Evolutionary conservation across 2,113 vertebrate species (phyloP).

Genomic region (Archocentrus centrarchus): DNA sequence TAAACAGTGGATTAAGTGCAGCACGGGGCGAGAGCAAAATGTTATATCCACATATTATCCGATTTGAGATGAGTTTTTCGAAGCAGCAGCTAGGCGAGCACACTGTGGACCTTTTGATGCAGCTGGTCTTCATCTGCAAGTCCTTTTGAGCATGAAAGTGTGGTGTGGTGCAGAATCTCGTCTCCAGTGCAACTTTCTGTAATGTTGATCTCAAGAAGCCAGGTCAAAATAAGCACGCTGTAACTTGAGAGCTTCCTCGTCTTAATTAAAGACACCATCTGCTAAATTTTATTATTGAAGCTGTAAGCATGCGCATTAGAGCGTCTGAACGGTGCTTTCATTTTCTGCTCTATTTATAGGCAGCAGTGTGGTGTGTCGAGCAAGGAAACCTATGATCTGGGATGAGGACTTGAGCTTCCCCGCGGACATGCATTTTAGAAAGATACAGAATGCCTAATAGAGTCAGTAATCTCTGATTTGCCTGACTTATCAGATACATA

Average conservation of each 20-base stretch:
- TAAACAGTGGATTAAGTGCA: conserved; percentile 71
- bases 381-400: not conserved
- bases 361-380: conserved; percentile 10
- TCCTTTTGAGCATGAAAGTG: conserved; percentile 70
- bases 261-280: conserved; percentile 69
- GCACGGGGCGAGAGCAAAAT: conserved; percentile 54
- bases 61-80: conserved; percentile 4
- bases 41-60: conserved; percentile 63
- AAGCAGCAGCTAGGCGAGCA: conserved; percentile 20
- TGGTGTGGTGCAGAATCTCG: conserved; percentile 16
- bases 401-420: not conserved
- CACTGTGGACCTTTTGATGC: conserved; percentile 58
- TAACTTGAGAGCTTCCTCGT: conserved; percentile 20
- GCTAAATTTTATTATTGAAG: conserved; percentile 60
- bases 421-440: conserved; percentile 15
- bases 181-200: conserved; percentile 45
- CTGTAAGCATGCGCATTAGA: not conserved
- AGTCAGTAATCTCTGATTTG: not conserved
- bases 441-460: not conserved
- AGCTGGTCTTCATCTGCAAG: conserved; percentile 62
- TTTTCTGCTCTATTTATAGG: conserved; percentile 41
- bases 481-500: not conserved
- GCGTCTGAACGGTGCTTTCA: conserved; percentile 7
- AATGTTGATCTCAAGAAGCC: conserved; percentile 37
- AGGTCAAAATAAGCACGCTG: conserved; percentile 41